phyloP scores from a whole-genome alignment of 1,140 invertebrate species.

The Potamilus streckersoni region DNA sequence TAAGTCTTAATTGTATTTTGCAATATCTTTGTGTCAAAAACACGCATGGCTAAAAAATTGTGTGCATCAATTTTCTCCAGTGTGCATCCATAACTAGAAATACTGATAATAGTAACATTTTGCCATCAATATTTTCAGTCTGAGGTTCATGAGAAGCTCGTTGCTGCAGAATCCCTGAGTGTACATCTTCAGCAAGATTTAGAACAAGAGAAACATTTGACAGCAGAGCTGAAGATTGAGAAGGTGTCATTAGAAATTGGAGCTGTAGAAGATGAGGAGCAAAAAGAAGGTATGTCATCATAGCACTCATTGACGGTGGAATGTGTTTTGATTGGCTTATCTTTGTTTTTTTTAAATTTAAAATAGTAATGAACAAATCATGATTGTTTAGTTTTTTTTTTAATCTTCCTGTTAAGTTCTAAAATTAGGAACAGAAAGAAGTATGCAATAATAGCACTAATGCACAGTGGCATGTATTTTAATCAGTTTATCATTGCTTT shows the following conservation, averaged over 20 bases:
- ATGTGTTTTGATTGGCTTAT: no score
- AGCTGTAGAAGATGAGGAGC: slow-evolving; percentile 42
- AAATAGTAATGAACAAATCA: no score
- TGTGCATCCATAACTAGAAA: not conserved
- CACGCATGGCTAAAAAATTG: not conserved
- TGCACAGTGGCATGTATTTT: no score
- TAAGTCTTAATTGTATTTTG: no score
- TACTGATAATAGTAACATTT: slow-evolving; percentile 1
- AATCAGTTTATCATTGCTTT: no score
- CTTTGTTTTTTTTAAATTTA: no score
- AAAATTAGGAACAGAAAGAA: no score
- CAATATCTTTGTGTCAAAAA: not conserved
- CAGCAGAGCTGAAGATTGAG: slow-evolving; percentile 38
- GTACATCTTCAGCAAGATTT: not conserved
- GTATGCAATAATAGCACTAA: no score
- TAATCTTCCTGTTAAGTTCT: no score
- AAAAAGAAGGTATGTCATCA: slow-evolving; percentile 37
- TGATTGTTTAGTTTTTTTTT: no score
- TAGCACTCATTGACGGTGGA: no score
- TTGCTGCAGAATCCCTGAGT: not conserved
- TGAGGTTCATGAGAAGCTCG: not conserved
- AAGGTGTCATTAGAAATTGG: slow-evolving; percentile 45
- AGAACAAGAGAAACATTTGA: not conserved
- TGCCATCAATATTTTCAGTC: not conserved
- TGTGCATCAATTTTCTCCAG: not conserved